phyloP scores from a whole-genome alignment of 2,113 vertebrate species.

The Podarcis muralis region DNA sequence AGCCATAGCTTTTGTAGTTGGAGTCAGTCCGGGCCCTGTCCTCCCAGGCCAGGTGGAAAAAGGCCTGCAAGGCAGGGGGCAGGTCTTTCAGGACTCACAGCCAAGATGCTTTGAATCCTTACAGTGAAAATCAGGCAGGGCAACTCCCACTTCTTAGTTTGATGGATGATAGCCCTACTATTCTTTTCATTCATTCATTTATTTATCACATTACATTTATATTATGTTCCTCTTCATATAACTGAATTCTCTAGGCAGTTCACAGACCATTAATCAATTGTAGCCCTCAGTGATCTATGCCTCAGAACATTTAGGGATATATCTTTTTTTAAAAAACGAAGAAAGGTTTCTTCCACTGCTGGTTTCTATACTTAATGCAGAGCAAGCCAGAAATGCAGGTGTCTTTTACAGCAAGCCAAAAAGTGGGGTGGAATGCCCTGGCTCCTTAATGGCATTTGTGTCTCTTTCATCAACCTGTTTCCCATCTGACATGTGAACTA shows the following conservation, averaged over 20 bases:
- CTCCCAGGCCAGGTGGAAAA: too few relatives aligned
- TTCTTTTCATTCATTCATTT: too few relatives aligned
- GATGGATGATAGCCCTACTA: too few relatives aligned
- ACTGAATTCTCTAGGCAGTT: neutral
- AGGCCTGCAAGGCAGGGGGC: too few relatives aligned
- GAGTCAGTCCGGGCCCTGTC: too few relatives aligned
- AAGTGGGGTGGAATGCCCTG: neutral
- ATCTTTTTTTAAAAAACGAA: neutral
- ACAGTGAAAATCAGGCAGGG: too few relatives aligned
- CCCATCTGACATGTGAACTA: neutral
- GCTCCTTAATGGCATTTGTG: neutral
- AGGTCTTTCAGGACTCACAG: too few relatives aligned
- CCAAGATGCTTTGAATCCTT: too few relatives aligned
- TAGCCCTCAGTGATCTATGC: neutral
- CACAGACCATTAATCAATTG: neutral
- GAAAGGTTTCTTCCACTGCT: neutral
- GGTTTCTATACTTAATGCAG: neutral
- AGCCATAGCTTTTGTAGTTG: too few relatives aligned
- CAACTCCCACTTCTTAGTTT: too few relatives aligned
- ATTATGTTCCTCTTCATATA: neutral
- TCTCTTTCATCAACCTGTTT: neutral
- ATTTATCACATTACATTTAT: too few relatives aligned
- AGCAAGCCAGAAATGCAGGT: neutral
- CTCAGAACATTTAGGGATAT: neutral
- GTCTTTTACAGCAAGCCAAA: neutral